A percentile compares a stretch with the other conserved stretches of the same genome.
phyloP scores from a whole-genome alignment of 2,888 invertebrate species.

The Brachyptera risi region DNA sequence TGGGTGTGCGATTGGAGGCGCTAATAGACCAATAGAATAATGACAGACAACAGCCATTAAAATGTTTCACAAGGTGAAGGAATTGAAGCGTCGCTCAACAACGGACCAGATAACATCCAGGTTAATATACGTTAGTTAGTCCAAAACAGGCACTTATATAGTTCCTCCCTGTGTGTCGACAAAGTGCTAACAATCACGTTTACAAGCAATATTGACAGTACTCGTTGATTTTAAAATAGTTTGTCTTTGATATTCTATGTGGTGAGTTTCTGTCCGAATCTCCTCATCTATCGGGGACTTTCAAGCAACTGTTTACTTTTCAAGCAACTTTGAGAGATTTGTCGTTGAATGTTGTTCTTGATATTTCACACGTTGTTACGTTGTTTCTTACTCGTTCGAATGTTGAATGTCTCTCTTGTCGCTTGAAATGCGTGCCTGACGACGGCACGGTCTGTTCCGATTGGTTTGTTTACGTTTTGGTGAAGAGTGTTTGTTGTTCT shows the following conservation, averaged over 20 bases:
- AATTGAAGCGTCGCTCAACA: conserved; percentile 4
- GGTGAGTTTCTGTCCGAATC: too few relatives aligned
- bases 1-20: too few relatives aligned
- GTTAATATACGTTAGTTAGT: too few relatives aligned
- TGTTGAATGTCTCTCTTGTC: background rate
- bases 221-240: background rate
- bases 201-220: too few relatives aligned
- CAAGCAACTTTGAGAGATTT: too few relatives aligned
- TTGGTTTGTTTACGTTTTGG: conserved; percentile 35
- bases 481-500: conserved; percentile 34
- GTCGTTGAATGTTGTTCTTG: too few relatives aligned
- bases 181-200: too few relatives aligned
- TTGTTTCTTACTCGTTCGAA: too few relatives aligned
- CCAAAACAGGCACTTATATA: conserved; percentile 24
- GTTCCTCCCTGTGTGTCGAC: conserved; percentile 10
- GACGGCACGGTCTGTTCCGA: background rate
- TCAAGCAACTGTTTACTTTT: too few relatives aligned
- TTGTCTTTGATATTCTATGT: conserved; percentile 9
- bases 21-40: too few relatives aligned
- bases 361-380: too few relatives aligned
- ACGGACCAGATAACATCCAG: too few relatives aligned
- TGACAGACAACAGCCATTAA: conserved; percentile 1
- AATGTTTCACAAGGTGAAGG: conserved; percentile 4
- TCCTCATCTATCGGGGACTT: background rate
- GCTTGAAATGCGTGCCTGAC: background rate